These are phyloP conservation scores for Acrocephalus arundinaceus DNA, from an alignment of 2,113 vertebrate genomes.

Conservation along the genomic window DNA sequence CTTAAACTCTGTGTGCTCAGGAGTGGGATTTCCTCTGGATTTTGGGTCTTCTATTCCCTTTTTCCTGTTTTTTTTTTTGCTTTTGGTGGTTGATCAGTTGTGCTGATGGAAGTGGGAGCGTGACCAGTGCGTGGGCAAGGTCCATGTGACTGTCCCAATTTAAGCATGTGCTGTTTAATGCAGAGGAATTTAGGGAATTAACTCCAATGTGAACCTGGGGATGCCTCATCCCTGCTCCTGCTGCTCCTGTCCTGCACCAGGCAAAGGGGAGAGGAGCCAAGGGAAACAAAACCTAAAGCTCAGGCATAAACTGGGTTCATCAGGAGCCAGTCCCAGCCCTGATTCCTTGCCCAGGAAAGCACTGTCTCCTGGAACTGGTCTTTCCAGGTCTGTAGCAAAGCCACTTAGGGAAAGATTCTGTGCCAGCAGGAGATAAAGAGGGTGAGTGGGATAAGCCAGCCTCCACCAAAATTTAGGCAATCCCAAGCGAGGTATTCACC, in stretches of 20 bases:
- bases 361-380: background rate
- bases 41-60: background rate
- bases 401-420: accelerated
- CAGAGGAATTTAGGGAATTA: background rate
- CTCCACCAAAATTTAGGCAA: background rate
- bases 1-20: background rate
- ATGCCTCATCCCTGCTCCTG: background rate
- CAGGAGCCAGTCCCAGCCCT: background rate
- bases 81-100: background rate
- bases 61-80: background rate
- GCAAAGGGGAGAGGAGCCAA: background rate
- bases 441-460: background rate
- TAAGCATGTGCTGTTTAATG: background rate
- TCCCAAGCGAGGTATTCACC: background rate
- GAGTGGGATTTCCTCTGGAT: background rate
- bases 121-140: slow-evolving; percentile 26
- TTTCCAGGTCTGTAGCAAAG: background rate
- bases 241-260: background rate
- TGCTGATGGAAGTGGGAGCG: background rate
- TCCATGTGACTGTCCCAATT: slow-evolving; percentile 34
- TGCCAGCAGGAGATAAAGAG: background rate
- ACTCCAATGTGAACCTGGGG: background rate
- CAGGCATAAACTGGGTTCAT: background rate
- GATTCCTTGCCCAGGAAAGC: background rate
- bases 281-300: background rate